A percentile compares a stretch with the other conserved stretches of the same genome.
phyloP scores from a whole-genome alignment of 2,797 vertebrate species.

The Bradypus variegatus region DNA sequence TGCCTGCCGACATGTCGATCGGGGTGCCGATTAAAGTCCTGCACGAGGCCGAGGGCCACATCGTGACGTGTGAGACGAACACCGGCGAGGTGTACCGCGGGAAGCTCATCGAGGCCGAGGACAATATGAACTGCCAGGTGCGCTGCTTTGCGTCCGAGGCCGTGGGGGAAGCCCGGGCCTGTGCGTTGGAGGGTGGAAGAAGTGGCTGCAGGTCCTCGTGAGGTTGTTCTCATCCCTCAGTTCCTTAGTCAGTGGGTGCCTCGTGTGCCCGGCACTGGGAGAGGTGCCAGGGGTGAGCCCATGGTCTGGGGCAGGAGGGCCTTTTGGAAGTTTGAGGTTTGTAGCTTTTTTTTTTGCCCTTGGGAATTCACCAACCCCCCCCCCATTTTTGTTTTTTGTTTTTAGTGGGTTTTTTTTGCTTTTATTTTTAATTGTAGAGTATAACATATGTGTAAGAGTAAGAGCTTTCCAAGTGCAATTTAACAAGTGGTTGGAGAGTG shows the following conservation, averaged over 20 bases:
- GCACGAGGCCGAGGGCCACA: slow-evolving; percentile 97
- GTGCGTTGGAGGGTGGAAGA: background rate
- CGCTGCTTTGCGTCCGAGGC: fast-evolving
- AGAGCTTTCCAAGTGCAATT: too few relatives aligned
- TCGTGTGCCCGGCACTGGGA: background rate
- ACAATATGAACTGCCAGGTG: slow-evolving; percentile 99
- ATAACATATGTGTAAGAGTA: too few relatives aligned
- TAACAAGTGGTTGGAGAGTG: too few relatives aligned
- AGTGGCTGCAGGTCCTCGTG: background rate
- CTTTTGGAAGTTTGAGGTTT: background rate
- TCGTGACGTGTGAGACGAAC: slow-evolving; percentile 98
- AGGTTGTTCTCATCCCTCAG: background rate
- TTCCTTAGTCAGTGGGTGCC: background rate
- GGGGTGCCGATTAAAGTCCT: slow-evolving; percentile 98
- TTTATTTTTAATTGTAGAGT: too few relatives aligned
- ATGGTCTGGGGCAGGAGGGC: background rate
- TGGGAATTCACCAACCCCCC: too few relatives aligned
- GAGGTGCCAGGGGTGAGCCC: background rate
- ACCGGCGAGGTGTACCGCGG: slow-evolving; percentile 96
- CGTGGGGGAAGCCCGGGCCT: fast-evolving
- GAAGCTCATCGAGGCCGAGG: slow-evolving; percentile 96
- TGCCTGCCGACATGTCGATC: slow-evolving; percentile 85
- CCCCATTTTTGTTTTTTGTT: too few relatives aligned
- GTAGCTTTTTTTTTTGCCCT: too few relatives aligned
- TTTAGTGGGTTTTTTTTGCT: too few relatives aligned